Percentiles rank a stretch among this genome's conserved stretches.
Conservation (phyloP, 1,140 invertebrate species). For the Diorhabda sublineata region DNA sequence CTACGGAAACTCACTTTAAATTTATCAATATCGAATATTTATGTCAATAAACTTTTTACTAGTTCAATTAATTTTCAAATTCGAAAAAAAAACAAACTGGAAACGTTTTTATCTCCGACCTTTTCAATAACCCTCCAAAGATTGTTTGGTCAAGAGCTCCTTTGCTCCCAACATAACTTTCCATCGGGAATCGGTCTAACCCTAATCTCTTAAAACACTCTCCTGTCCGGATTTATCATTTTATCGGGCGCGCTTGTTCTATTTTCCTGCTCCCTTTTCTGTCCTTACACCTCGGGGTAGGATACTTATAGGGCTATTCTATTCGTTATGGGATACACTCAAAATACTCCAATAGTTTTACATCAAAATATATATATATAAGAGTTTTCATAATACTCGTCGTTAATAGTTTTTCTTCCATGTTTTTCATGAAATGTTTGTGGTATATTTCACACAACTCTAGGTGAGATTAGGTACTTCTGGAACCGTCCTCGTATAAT, state of each 20-base stretch:
- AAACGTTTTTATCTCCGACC: not conserved
- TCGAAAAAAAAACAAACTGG: too few species aligned
- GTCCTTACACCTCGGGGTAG: not conserved
- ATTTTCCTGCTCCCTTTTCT: not conserved
- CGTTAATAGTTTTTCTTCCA: too few species aligned
- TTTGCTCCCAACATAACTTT: not conserved
- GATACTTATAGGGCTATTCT: not conserved
- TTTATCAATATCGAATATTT: too few species aligned
- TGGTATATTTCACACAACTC: too few species aligned
- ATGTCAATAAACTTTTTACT: too few species aligned
- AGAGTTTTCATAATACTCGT: too few species aligned
- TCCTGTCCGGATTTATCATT: not conserved
- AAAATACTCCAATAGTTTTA: not conserved
- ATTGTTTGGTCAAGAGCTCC: not conserved
- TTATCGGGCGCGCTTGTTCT: not conserved
- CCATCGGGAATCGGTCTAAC: not conserved
- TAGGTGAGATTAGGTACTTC: too few species aligned
- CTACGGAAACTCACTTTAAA: too few species aligned
- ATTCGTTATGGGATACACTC: not conserved
- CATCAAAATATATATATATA: too few species aligned
- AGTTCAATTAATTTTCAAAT: too few species aligned
- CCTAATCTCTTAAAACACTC: constrained; percentile 2
- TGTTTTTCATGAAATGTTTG: too few species aligned
- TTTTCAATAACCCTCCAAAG: not conserved
- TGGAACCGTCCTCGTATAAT: too few species aligned